A percentile compares a stretch with the other conserved stretches of the same genome.
Evolutionary conservation across 2,888 invertebrate genomes (phyloP).

Genomic region (Minunthozetes semirufus): DNA sequence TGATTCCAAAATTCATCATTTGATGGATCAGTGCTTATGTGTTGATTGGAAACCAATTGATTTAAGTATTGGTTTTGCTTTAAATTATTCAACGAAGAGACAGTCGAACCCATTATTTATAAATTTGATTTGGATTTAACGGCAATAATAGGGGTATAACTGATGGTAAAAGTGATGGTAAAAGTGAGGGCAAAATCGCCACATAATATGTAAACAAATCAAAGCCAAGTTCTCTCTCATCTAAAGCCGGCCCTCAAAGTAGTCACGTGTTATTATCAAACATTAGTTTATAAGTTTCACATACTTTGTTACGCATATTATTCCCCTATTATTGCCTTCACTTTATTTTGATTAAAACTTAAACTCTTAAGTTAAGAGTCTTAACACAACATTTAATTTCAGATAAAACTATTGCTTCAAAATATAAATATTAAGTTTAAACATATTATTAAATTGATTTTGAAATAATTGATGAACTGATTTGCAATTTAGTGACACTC

Average conservation of each 20-base stretch:
- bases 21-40: constrained; percentile 65
- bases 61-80: constrained; percentile 68
- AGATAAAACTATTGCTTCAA: too few species aligned
- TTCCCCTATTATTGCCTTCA: too few species aligned
- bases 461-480: too few species aligned
- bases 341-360: too few species aligned
- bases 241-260: background rate
- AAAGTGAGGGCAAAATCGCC: background rate
- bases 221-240: background rate
- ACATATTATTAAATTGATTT: too few species aligned
- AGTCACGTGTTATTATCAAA: background rate
- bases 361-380: too few species aligned
- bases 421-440: too few species aligned
- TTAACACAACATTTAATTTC: too few species aligned
- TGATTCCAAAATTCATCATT: constrained; percentile 81
- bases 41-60: constrained; percentile 69
- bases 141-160: background rate
- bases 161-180: background rate
- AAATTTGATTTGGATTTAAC: background rate
- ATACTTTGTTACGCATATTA: too few species aligned
- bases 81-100: constrained; percentile 59
- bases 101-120: constrained; percentile 40
- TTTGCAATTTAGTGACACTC: too few species aligned
- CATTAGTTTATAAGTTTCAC: too few species aligned
- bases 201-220: background rate